A percentile compares a stretch with the other conserved stretches of the same genome.
Evolutionary conservation across 1,140 invertebrate species (phyloP).

Genomic region (Sinella curviseta): DNA sequence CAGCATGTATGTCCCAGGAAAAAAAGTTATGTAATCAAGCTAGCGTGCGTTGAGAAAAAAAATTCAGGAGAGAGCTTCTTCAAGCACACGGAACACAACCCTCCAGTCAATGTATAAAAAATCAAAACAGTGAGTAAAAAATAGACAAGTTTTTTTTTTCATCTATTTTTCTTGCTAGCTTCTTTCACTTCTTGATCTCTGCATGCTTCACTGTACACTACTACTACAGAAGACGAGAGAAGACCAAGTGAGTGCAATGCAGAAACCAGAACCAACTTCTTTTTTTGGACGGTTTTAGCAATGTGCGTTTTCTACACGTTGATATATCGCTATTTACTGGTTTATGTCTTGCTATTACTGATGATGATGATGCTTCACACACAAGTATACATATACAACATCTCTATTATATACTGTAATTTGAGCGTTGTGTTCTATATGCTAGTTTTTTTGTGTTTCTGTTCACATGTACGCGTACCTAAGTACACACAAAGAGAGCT

Average conservation of each 20-base stretch:
- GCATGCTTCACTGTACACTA: not conserved
- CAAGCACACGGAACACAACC: not conserved
- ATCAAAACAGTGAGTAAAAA: slow-evolving; percentile 48
- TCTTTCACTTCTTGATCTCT: not conserved
- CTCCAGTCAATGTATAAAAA: slow-evolving; percentile 31
- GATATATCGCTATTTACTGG: not conserved
- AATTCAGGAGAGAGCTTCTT: not conserved
- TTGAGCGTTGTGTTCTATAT: no score
- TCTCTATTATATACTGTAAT: not conserved
- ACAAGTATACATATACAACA: not conserved
- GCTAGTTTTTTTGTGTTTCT: not conserved
- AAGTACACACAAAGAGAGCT: no score
- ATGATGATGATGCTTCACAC: not conserved
- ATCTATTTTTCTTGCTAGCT: not conserved
- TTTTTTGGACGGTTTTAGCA: slow-evolving; percentile 21
- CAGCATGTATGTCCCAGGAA: slow-evolving; percentile 19
- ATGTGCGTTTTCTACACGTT: slow-evolving; percentile 4
- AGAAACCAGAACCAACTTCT: slow-evolving; percentile 1
- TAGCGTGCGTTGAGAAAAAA: not conserved
- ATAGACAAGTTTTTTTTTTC: slow-evolving; percentile 35
- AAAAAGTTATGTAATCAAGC: slow-evolving; percentile 4
- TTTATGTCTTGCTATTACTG: slow-evolving; percentile 12
- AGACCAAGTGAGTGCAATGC: not conserved
- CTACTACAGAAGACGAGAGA: not conserved
- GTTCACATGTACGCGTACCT: not conserved